These are phyloP conservation scores for Carassius carassius DNA, from an alignment of 2,113 vertebrate genomes.

Conservation along the genomic window DNA sequence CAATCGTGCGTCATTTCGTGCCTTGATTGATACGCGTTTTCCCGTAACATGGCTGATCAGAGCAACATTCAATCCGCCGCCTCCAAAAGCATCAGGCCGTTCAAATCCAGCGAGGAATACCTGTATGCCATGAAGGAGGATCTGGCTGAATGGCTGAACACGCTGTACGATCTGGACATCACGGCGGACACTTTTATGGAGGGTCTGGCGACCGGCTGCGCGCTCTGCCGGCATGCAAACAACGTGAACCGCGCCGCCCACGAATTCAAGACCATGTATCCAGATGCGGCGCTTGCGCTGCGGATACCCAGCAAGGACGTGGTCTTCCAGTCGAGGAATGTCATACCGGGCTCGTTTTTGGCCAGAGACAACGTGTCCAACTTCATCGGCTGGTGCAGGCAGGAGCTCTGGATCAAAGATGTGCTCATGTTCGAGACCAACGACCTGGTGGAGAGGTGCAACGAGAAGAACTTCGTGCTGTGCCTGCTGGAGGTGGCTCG, in stretches of 20 bases:
- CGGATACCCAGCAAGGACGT: conserved; percentile 83
- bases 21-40: conserved; percentile 60
- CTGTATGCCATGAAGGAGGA: conserved; percentile 98
- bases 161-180: conserved; percentile 84
- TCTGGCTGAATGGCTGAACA: conserved; percentile 92
- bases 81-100: conserved; percentile 85
- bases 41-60: conserved; percentile 80
- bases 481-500: conserved; percentile 94
- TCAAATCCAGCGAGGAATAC: conserved; percentile 88
- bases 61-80: conserved; percentile 81
- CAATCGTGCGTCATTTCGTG: conserved; percentile 59
- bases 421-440: conserved; percentile 99
- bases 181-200: conserved; percentile 85
- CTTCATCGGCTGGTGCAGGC: conserved; percentile 94
- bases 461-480: conserved; percentile 94
- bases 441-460: conserved; percentile 91
- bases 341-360: conserved; percentile 85
- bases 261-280: conserved; percentile 77
- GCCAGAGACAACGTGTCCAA: conserved; percentile 95
- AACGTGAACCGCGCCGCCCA: conserved; percentile 81
- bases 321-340: conserved; percentile 84
- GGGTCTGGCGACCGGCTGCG: conserved; percentile 84
- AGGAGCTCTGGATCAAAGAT: conserved; percentile 91
- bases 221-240: conserved; percentile 92
- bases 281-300: conserved; percentile 72